phyloP scores from a whole-genome alignment of 2,888 invertebrate species.

The Acanthococcus lagerstroemiae region DNA sequence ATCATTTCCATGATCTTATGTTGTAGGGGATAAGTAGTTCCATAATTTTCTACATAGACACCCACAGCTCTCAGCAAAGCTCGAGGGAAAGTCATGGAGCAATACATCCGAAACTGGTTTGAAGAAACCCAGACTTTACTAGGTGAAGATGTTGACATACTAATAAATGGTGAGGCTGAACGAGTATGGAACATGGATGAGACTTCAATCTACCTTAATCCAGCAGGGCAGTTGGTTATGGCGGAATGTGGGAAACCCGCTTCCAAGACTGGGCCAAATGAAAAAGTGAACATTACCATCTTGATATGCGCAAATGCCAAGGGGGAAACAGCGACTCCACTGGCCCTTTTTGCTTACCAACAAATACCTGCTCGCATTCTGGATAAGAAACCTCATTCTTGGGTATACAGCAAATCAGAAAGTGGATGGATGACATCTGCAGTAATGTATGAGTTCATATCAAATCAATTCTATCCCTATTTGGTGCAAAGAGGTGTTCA shows the following conservation, averaged over 20 bases:
- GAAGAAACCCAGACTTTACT: background rate
- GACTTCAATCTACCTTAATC: background rate
- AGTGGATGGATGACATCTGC: no score
- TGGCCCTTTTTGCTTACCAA: no score
- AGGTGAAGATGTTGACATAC: background rate
- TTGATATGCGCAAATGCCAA: no score
- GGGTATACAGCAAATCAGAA: no score
- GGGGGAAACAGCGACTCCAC: no score
- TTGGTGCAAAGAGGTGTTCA: no score
- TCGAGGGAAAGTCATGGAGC: background rate
- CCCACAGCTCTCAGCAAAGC: background rate
- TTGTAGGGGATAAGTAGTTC: background rate
- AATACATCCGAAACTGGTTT: background rate
- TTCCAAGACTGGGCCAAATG: background rate
- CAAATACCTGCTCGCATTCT: no score
- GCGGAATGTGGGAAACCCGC: background rate
- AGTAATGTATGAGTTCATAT: no score
- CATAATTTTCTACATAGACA: background rate
- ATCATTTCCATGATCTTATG: background rate
- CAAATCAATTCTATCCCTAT: no score
- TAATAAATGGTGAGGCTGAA: background rate
- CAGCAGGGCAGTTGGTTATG: background rate
- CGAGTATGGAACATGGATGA: background rate
- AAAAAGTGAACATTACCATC: no score
- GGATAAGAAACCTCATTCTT: no score